Evolutionary conservation across 2,888 invertebrate genomes (phyloP).

Genomic region (Laspeyria flexula): DNA sequence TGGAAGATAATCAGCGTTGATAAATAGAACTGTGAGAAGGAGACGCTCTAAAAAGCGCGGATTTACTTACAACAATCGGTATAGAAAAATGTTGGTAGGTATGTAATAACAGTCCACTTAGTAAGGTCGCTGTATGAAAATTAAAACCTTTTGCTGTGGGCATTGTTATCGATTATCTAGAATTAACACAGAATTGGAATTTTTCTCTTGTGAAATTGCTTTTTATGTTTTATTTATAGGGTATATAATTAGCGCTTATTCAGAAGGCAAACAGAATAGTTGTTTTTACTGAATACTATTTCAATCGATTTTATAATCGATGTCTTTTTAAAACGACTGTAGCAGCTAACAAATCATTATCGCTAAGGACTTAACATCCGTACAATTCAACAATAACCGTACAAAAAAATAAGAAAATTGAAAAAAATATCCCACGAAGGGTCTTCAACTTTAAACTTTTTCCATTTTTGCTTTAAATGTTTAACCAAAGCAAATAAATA

Average conservation of each 20-base stretch:
- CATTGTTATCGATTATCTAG: constrained; percentile 33
- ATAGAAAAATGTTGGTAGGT: constrained; percentile 37
- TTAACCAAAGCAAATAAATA: too few relatives aligned
- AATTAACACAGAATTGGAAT: constrained; percentile 16
- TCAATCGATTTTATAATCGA: too few relatives aligned
- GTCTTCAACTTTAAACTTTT: too few relatives aligned
- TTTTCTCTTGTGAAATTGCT: constrained; percentile 26
- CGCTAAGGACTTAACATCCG: too few relatives aligned
- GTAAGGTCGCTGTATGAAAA: constrained; percentile 41
- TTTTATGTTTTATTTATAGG: constrained; percentile 17
- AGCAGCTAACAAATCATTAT: too few relatives aligned
- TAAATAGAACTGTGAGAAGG: constrained; percentile 63
- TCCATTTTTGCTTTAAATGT: too few relatives aligned
- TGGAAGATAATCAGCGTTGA: constrained; percentile 32
- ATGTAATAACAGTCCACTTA: constrained; percentile 35
- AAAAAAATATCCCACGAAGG: too few relatives aligned
- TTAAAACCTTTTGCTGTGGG: constrained; percentile 38
- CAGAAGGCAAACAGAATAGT: not conserved
- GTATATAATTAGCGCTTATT: not conserved
- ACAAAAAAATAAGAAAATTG: too few relatives aligned
- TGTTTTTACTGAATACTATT: too few relatives aligned
- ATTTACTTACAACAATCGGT: constrained; percentile 49
- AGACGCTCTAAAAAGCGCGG: constrained; percentile 64
- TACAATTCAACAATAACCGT: too few relatives aligned
- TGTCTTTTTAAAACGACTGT: too few relatives aligned